Evolutionary conservation across 1,140 invertebrate genomes (phyloP).

Genomic region (Plodia interpunctella): DNA sequence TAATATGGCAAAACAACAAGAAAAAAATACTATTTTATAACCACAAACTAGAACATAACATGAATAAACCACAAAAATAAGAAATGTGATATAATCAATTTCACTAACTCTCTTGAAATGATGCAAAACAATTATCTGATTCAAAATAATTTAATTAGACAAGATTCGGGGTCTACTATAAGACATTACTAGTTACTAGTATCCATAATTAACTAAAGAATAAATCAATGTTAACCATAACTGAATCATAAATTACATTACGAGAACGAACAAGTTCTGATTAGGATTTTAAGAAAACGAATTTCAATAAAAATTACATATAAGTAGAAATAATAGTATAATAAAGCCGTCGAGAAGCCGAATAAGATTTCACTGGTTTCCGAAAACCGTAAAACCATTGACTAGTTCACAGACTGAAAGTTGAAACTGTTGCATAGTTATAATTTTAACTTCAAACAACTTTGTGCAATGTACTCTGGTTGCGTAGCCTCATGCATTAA

Average conservation of each 20-base stretch:
- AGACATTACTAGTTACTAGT: background rate
- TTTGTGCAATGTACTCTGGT: constrained; percentile 29
- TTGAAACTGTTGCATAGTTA: background rate
- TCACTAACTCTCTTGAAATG: too few relatives aligned
- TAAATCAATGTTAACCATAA: constrained; percentile 36
- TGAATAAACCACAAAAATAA: too few relatives aligned
- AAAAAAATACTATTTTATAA: constrained; percentile 9
- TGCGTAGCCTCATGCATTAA: background rate
- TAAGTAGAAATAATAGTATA: too few relatives aligned
- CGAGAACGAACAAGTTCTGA: background rate
- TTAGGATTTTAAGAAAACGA: background rate
- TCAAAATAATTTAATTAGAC: too few relatives aligned
- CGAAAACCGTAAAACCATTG: constrained; percentile 45
- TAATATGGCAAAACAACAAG: too few relatives aligned
- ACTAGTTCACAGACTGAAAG: constrained; percentile 45
- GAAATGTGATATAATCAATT: too few relatives aligned
- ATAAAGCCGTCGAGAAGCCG: background rate
- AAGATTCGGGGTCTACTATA: too few relatives aligned
- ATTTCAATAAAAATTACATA: too few relatives aligned
- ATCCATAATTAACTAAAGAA: constrained; percentile 35
- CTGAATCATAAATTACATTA: constrained; percentile 22
- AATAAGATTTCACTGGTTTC: background rate
- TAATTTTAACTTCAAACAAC: background rate
- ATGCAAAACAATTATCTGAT: too few relatives aligned
- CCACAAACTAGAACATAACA: too few relatives aligned